Evolutionary conservation across 2,888 invertebrate genomes (phyloP).

Genomic region (Malthinus flaveolus): DNA sequence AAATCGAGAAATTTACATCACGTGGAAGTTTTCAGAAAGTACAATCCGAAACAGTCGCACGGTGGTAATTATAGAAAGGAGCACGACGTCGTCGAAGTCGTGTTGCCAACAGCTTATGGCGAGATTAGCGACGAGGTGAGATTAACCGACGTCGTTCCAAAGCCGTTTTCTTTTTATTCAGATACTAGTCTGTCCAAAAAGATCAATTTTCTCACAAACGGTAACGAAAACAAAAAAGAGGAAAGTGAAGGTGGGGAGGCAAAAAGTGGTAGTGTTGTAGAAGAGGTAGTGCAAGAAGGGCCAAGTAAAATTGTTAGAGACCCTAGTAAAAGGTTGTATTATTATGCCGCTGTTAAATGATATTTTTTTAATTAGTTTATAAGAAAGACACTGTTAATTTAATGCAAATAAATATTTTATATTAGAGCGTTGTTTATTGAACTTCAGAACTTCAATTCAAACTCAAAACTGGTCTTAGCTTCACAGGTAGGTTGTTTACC

Average conservation of each 20-base stretch:
- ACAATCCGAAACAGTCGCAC: slow-evolving; percentile 36
- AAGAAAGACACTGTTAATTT: slow-evolving; percentile 5
- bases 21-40: slow-evolving; percentile 36
- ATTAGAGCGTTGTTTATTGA: neutral
- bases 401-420: slow-evolving; percentile 6
- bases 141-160: slow-evolving; percentile 41
- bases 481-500: no score
- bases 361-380: neutral
- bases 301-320: slow-evolving; percentile 45
- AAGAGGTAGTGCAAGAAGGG: neutral
- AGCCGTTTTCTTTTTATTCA: slow-evolving; percentile 43
- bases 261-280: slow-evolving; percentile 12
- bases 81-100: slow-evolving; percentile 14
- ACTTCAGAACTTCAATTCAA: no score
- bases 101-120: slow-evolving; percentile 1
- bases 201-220: slow-evolving; percentile 42
- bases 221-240: neutral
- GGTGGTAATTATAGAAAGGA: slow-evolving; percentile 39
- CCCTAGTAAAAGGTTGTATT: slow-evolving; percentile 51
- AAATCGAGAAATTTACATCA: slow-evolving; percentile 12
- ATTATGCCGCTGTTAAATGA: slow-evolving; percentile 45
- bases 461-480: no score
- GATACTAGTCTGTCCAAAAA: slow-evolving; percentile 43
- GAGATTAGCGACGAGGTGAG: slow-evolving; percentile 23
- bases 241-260: slow-evolving; percentile 8